Base-by-base conservation (phyloP, 2,888 invertebrate species). In the Drepanosiphum platanoidis region DNA sequence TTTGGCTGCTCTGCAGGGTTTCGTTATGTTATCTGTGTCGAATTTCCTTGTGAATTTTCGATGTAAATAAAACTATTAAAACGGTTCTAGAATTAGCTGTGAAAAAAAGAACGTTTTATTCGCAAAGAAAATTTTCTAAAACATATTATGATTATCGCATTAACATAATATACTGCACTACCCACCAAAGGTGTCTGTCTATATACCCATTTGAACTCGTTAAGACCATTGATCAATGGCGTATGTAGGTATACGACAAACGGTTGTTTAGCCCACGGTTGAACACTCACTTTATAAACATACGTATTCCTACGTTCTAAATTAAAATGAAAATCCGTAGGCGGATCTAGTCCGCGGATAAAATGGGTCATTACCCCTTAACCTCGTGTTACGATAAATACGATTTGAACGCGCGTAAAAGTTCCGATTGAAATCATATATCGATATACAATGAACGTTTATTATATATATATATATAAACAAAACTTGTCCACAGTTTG, bases 271-370 rank as follows among this genome's bases (percentile, higher is more conserved):
- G 30, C 71, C 71, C 71, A 81, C 81, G 71, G 34, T n/a, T n/a
- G n/a, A 46, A 7, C 32, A n/a, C 46, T 39, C n/a, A n/a, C n/a
- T n/a, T n/a, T n/a, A n/a, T n/a, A n/a, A n/a, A 32, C 42, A 27
- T 32, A 39, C 32, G 18, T 66, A 42, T n/a, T n/a, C 22, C 22
- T 42, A 22, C 58, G 9, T 81, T 71, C 36, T 70, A 81, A 71
- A 79, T 68, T 52, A 32, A 46, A 81, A 71, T 58, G 36, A n/a
- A 71, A 81, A 81, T 71, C 71, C 9, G 46, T 80, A 80, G 81
- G 81, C 81, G 81, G 70, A 81, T 81, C 71, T 81, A 58, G 81
- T 81, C 58, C 71, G 39, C 39, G 39, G 30, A 81, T 71, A 71
- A n/a, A n/a, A 71, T 39, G 71, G 81, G 81, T 71, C 81, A 61